A percentile compares a stretch with the other conserved stretches of the same genome.
phyloP scores from a whole-genome alignment of 1,140 invertebrate genomes.

The Drosophila bifasciata region DNA sequence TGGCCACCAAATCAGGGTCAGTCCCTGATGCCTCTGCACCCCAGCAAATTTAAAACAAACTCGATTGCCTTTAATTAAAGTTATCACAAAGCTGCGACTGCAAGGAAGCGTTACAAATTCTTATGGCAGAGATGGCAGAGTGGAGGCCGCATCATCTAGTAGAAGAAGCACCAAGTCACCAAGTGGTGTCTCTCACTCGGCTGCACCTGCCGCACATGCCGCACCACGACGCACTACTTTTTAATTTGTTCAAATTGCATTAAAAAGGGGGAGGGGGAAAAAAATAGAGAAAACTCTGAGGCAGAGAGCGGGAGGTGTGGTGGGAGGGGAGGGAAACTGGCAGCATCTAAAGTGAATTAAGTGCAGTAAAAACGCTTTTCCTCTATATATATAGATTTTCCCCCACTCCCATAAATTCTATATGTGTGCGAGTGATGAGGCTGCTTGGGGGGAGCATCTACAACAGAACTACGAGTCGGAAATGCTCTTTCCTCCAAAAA shows the following conservation, averaged over 20 bases:
- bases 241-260: slow-evolving; percentile 79
- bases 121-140: slow-evolving; percentile 7
- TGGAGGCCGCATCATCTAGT: background rate
- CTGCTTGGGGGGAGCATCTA: background rate
- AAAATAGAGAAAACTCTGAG: background rate
- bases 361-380: slow-evolving; percentile 37
- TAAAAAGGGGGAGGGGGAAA: slow-evolving; percentile 34
- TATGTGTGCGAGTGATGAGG: slow-evolving; percentile 1
- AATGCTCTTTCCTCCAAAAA: background rate
- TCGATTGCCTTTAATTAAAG: slow-evolving; percentile 55
- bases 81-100: slow-evolving; percentile 20
- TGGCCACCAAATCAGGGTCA: no score
- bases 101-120: slow-evolving; percentile 24
- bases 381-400: background rate
- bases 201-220: slow-evolving; percentile 16
- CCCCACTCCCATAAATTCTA: background rate
- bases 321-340: background rate
- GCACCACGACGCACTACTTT: slow-evolving; percentile 68
- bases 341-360: slow-evolving; percentile 65
- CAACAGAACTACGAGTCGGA: background rate
- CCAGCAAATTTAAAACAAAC: slow-evolving; percentile 17
- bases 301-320: no score
- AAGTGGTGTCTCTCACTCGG: background rate
- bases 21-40: no score
- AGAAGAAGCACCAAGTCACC: slow-evolving; percentile 1